These are phyloP conservation scores for Chroicocephalus ridibundus DNA, from an alignment of 2,113 vertebrate genomes.

Conservation along the genomic window DNA sequence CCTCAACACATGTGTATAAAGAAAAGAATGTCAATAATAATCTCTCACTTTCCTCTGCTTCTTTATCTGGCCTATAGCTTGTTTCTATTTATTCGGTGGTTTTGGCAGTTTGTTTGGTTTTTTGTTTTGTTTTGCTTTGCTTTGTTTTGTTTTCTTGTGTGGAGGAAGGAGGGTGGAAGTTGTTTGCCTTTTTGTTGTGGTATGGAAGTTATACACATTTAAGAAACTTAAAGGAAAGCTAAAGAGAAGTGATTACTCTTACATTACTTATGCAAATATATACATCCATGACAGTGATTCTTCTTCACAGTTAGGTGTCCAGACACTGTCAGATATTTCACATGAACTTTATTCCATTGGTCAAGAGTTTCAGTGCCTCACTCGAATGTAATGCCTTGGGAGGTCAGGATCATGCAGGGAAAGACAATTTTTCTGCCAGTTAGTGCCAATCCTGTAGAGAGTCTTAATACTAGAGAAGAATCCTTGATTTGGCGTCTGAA, in stretches of 20 bases:
- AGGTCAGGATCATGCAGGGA: conserved; percentile 51
- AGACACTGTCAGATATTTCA: not conserved
- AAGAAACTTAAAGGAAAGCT: not conserved
- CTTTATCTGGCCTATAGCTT: not conserved
- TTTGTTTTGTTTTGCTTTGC: not conserved
- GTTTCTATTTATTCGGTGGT: not conserved
- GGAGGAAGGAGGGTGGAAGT: not conserved
- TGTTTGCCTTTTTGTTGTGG: not conserved
- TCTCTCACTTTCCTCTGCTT: not conserved
- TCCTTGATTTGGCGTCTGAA: conserved; percentile 52
- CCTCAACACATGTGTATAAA: not conserved
- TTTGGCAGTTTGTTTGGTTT: not conserved
- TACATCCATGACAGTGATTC: not conserved
- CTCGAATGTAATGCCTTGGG: not conserved
- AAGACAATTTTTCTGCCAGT: conserved; percentile 49
- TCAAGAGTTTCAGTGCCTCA: conserved; percentile 17
- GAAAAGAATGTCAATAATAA: not conserved
- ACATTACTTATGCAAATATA: not conserved
- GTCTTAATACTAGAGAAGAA: conserved; percentile 39
- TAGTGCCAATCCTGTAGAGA: conserved; percentile 6
- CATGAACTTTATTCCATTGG: conserved; percentile 9
- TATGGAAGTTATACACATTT: not conserved
- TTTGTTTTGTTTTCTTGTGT: not conserved
- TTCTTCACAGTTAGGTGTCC: not conserved
- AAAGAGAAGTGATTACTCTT: not conserved